Evolutionary conservation across 2,113 vertebrate genomes (phyloP).

Genomic region (Turdus rufiventris): DNA sequence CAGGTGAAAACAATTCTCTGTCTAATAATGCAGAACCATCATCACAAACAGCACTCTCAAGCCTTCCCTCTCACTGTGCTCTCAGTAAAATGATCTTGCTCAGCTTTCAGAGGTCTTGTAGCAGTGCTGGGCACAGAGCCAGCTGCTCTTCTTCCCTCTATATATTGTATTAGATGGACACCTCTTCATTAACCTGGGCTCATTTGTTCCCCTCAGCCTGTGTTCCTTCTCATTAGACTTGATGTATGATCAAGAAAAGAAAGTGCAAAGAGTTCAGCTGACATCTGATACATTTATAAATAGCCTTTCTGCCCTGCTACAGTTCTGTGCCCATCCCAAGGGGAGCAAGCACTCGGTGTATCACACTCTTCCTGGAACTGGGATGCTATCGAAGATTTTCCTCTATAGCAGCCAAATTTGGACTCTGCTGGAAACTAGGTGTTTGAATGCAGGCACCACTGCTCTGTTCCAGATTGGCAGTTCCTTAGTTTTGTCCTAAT

Average conservation of each 20-base stretch:
- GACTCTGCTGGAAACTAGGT: not conserved
- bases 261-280: constrained; percentile 16
- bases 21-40: not conserved
- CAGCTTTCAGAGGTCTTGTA: not conserved
- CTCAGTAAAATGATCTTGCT: constrained; percentile 22
- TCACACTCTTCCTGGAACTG: constrained; percentile 1
- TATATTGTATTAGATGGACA: not conserved
- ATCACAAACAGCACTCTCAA: not conserved
- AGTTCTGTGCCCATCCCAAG: not conserved
- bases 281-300: constrained; percentile 53
- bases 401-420: constrained; percentile 25
- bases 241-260: constrained; percentile 9
- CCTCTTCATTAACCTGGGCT: not conserved
- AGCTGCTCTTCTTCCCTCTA: not conserved
- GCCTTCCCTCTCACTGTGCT: not conserved
- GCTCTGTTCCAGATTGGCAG: not conserved
- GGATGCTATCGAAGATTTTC: constrained; percentile 49
- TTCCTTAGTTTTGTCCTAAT: not conserved
- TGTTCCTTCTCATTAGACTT: constrained; percentile 3
- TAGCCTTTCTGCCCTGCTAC: constrained; percentile 7
- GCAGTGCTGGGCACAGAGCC: constrained; percentile 3
- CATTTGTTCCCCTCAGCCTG: not conserved
- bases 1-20: not conserved
- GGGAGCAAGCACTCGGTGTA: not conserved
- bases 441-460: not conserved